A percentile compares a stretch with the other conserved stretches of the same genome.
Conservation (phyloP, 1,140 invertebrate species). For the Chironomus striatipennis region DNA sequence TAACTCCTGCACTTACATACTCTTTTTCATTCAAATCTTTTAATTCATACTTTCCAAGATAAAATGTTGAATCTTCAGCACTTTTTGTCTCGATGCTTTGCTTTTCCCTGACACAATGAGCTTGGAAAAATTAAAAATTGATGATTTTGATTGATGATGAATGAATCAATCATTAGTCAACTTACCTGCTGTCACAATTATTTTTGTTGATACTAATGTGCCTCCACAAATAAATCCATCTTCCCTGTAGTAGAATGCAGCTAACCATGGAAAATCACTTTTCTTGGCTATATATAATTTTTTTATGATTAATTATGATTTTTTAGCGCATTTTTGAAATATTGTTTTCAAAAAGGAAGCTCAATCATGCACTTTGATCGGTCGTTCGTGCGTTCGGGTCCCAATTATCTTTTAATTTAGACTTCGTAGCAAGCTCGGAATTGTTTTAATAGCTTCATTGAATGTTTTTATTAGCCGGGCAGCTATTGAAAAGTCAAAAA, state of each 20-base stretch:
- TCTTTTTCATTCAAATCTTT: constrained; percentile 33
- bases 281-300: not conserved
- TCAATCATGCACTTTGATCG: no score
- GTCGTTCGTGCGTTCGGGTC: no score
- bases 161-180: not conserved
- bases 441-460: no score
- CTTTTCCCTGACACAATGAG: constrained; percentile 36
- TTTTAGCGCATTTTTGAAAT: no score
- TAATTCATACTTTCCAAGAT: constrained; percentile 33
- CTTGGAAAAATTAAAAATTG: no score
- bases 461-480: no score
- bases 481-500: no score
- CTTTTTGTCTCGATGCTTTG: constrained; percentile 27
- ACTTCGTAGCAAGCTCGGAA: no score
- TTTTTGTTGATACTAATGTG: constrained; percentile 46
- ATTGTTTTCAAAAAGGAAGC: no score
- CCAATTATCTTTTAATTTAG: no score
- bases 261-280: not conserved
- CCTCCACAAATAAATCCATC: constrained; percentile 40
- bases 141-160: no score
- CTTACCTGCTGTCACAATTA: constrained; percentile 43
- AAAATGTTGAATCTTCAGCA: constrained; percentile 39
- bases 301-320: not conserved
- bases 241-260: not conserved
- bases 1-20: constrained; percentile 38